Percentiles rank a stretch among this genome's conserved stretches.
Conservation (phyloP, 2,797 vertebrate species). For the Margarornis squamiger region DNA sequence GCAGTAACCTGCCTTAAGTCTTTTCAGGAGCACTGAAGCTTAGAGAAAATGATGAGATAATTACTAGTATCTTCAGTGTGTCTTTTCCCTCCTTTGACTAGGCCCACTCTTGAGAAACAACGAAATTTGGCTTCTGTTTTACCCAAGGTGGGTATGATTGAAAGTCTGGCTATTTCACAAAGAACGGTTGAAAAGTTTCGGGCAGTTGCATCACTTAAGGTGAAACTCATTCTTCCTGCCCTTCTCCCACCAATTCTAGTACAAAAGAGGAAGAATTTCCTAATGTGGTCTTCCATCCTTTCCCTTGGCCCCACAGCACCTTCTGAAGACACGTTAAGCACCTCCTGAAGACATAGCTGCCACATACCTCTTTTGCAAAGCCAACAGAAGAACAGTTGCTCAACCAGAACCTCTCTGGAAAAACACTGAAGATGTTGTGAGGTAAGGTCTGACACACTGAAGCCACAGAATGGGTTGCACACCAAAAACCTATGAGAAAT, state of each 20-base stretch:
- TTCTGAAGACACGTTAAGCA: background rate
- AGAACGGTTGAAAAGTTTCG: background rate
- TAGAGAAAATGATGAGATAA: background rate
- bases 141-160: background rate
- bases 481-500: background rate
- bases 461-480: background rate
- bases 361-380: background rate
- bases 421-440: background rate
- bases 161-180: background rate
- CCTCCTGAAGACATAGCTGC: background rate
- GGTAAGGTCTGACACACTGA: background rate
- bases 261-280: background rate
- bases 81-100: background rate
- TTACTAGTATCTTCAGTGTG: background rate
- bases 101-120: background rate
- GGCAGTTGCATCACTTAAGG: background rate
- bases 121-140: background rate
- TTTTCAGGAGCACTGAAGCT: background rate
- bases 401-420: background rate
- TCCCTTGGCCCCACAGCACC: background rate
- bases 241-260: background rate
- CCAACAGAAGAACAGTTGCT: background rate
- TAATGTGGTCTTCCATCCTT: background rate
- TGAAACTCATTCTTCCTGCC: background rate
- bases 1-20: background rate